Evolutionary conservation across 2,113 vertebrate species (phyloP), one percentile per base, ranked within the genome.

Genomic region (Phocoena phocoena): DNA sequence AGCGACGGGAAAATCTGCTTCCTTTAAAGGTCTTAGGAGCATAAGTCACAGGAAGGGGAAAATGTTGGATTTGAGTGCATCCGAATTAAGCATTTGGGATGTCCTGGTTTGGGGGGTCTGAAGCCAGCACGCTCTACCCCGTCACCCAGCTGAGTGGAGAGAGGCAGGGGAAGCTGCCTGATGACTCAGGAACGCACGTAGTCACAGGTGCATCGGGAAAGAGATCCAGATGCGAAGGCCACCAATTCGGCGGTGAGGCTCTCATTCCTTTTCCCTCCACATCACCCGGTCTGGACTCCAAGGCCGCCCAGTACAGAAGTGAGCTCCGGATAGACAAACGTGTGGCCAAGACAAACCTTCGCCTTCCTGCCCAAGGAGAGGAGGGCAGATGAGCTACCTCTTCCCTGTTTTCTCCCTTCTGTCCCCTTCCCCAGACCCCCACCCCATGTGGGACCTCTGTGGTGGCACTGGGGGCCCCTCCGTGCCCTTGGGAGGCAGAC

Each of bases 151-250:
- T 31, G 63, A 28, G 14, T 15, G 33, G 12, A 25, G 50, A 9
- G 53, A 80, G 1, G 0, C 23, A 13, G 6, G 2, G 53, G 50
- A 3, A 2, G 33, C 3, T 13, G 6, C 50, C 33, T 0, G 21
- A 15, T n/a, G 50, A 14, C 21, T 23, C 36, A 23, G 70, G 36
- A 23, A 10, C 33, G 31, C 50, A 23, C 20, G 3, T 13, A 20
- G 60, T 26, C 8, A 62, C 50, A 79, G 31, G 76, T 8, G 76
- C 31, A 0, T 33, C 0, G 33, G 50, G 76, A 18, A 79, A 21
- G 60, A 55, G 76, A 9, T 31, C 8, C 60, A 10, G 60, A 12
- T 13, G 31, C 2, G 76, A 79, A 79, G 31, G 47, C 18, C 47
- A 20, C 31, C 3, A 0, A 3, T 11, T 26, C 0, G 60, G 60